Base-by-base conservation (phyloP, 1,140 invertebrate genomes). In the Drosophila simulans region DNA sequence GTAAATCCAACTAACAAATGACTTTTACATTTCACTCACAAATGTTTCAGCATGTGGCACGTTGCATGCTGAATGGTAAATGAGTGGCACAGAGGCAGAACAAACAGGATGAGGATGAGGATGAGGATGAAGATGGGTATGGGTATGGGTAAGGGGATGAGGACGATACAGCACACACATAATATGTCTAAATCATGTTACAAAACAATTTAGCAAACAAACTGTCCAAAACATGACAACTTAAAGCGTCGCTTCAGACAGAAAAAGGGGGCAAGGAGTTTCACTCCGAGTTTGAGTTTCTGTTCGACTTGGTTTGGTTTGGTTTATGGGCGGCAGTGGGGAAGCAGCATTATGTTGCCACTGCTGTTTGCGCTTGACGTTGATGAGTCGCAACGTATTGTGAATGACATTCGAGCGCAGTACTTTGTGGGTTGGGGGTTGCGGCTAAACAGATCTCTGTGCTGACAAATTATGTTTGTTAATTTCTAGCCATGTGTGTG, bases 191-290 rank as follows among this genome's bases (percentile, higher is more conserved):
- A 88, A 86, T 88, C 83, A 88, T 86, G 83, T 86, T 88, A 77
- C 83, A 88, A 82, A 88, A 86, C 83, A 86, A 86, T 86, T 86
- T 86, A 86, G 83, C 83, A 89, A 80, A 89, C 80, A 88, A 88
- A 89, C 80, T 88, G 84, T 88, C 84, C 79, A 84, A 88, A 88
- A 88, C 84, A 88, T 84, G 80, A 84, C 84, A 88, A 84, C 84
- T 84, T 89, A 77, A 84, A 84, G 75, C 76, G 76, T 76, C 74
- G 75, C 75, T 58, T 43, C 55, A 77, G 72, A 88, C 64, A 60
- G 68, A 10, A 39, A 63, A 10, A 39, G 37, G 69, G 4, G 42
- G 15, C n/a, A 17, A 45, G 48, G 34, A 22, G 27, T 7, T 25
- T n/a, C 12, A 45, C 20, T 22, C 7, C 10, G 34, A 51, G 27